These are phyloP conservation scores for Agelastica alni DNA, from an alignment of 2,888 invertebrate species.

Conservation along the genomic window DNA sequence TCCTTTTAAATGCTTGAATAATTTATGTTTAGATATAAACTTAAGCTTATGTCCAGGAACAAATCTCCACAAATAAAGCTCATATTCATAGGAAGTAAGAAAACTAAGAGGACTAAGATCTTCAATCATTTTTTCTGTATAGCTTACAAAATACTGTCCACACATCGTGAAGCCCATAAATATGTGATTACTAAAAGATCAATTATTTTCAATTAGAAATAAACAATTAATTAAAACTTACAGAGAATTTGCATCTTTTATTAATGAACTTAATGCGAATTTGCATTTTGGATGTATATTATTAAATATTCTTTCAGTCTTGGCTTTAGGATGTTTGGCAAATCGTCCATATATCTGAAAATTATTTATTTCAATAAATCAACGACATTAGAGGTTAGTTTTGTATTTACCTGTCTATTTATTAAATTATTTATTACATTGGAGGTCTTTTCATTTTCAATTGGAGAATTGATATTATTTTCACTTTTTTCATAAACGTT, in stretches of 20 bases:
- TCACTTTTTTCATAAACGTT: slow-evolving; percentile 35
- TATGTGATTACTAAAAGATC: slow-evolving; percentile 75
- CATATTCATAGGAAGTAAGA: slow-evolving; percentile 49
- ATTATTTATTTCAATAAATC: slow-evolving; percentile 33
- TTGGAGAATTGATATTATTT: slow-evolving; percentile 25
- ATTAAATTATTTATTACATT: slow-evolving; percentile 44
- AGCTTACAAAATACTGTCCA: slow-evolving; percentile 89
- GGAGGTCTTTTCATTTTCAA: slow-evolving; percentile 31
- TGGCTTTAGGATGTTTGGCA: slow-evolving; percentile 51
- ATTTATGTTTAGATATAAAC: slow-evolving; percentile 52
- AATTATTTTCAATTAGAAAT: slow-evolving; percentile 15
- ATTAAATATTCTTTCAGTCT: slow-evolving; percentile 55
- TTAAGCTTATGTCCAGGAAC: slow-evolving; percentile 51
- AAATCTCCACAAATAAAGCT: slow-evolving; percentile 55
- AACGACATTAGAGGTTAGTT: slow-evolving; percentile 48
- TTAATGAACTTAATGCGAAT: slow-evolving; percentile 44
- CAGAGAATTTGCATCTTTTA: slow-evolving; percentile 45
- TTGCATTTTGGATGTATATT: slow-evolving; percentile 53
- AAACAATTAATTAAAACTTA: slow-evolving; percentile 38
- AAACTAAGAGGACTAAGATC: slow-evolving; percentile 38
- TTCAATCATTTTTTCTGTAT: slow-evolving; percentile 59
- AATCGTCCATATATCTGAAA: slow-evolving; percentile 54
- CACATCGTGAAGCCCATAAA: slow-evolving; percentile 96
- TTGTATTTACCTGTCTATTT: slow-evolving; percentile 46
- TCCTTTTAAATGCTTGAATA: slow-evolving; percentile 51